Evolutionary conservation across 2,888 invertebrate species (phyloP), one percentile per base, ranked within the genome.

Genomic region (Parnassius smintheus): DNA sequence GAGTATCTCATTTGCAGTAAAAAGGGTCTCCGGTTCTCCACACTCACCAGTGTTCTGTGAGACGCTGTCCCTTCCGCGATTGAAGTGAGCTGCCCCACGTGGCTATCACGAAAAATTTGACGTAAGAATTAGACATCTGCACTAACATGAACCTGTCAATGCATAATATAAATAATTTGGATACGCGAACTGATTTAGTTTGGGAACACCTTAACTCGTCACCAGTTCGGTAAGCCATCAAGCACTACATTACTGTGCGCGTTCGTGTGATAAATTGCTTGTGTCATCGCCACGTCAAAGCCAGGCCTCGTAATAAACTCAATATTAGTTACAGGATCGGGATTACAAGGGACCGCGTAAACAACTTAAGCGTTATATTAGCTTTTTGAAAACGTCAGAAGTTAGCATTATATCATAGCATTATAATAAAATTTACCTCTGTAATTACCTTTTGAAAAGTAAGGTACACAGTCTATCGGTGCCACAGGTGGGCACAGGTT

Each of bases 181-280:
- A 54, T 62, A 45, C 44, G 42, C 44, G 58, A 41, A 22, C 10
- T 50, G 48, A 49, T 58, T 49, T 57, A 52, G 52, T 58, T 56
- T 50, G 64, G 51, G 56, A 46, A 35, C 50, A 56, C 48, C 50
- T 56, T 61, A 58, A 61, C 62, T 48, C 35, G 22, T 44, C 46
- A 59, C 59, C 56, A 41, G 58, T 52, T 45, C 49, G 54, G 62
- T 48, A 13, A 2, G 50, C 41, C 2, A 48, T 48, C 48, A 9
- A 35, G 11, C 2, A 13, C 4, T 25, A 50, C 66, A 68, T 71
- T 68, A 71, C 65, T 44, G 68, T 58, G 65, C 55, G 65, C 72
- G 68, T 65, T 74, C 70, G 68, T 45, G 71, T 73, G 77, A 70
- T 57, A 78, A 76, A 78, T 78, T 76, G 74, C 65, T 61, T 65